phyloP scores from a whole-genome alignment of 2,113 vertebrate species.

The Notothenia rossii region DNA sequence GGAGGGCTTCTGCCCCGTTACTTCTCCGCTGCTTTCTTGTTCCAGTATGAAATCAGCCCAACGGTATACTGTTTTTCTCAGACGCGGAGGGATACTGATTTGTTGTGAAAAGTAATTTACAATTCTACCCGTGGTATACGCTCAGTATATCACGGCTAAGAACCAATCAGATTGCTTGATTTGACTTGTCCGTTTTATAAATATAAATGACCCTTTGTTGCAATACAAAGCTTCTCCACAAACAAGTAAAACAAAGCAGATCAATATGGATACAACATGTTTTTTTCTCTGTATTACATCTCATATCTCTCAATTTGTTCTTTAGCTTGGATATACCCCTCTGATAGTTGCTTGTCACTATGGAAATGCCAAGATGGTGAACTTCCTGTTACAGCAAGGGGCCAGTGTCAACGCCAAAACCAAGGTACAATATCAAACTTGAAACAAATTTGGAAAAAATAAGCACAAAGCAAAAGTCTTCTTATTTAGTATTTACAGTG shows the following conservation, averaged over 20 bases:
- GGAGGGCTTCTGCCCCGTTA: no score
- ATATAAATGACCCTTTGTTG: neutral
- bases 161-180: no score
- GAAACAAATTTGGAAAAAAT: neutral
- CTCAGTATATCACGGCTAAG: no score
- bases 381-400: constrained; percentile 95
- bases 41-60: no score
- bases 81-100: no score
- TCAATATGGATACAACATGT: neutral
- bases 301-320: neutral
- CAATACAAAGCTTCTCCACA: neutral
- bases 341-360: constrained; percentile 98
- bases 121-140: no score
- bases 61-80: no score
- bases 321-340: constrained; percentile 95
- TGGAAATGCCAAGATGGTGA: constrained; percentile 97
- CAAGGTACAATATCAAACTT: constrained; percentile 85
- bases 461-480: neutral
- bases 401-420: constrained; percentile 94
- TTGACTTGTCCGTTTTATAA: no score
- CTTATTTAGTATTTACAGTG: neutral
- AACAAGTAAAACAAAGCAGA: neutral
- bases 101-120: no score
- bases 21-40: no score
- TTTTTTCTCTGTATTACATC: neutral